Base-by-base conservation (phyloP, 1,140 invertebrate genomes). In the Drosophila chauvacae region DNA sequence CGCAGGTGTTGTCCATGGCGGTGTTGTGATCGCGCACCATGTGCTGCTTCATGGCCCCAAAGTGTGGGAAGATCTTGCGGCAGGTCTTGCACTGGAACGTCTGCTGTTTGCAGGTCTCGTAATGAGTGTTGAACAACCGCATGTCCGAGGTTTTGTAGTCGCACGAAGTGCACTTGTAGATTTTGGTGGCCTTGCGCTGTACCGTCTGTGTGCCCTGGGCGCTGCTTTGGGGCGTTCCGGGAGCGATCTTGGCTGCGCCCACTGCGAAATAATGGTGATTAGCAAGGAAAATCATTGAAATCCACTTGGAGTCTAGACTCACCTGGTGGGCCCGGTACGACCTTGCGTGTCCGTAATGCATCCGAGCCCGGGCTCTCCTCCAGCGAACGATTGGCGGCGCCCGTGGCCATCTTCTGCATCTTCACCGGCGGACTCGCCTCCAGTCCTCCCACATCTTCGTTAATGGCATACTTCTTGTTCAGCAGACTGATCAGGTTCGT, bases 61-160 rank as follows among this genome's bases (percentile, higher is more conserved):
- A 90, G 51, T 91, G 91, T 6, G 91, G 81, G 81, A 92, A 92
- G 33, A 92, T 91, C 63, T 90, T 91, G 57, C 91, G 91, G 48
- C 92, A 92, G 23, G 90, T 91, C 77, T 92, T 92, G 62, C 92
- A 92, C 68, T 91, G 90, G 77, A 91, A 92, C 14, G 91, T 92
- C 77, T 92, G 91, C 73, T 92, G 90, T 56, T 92, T 92, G 80
- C 92, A 93, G 20, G 90, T 91, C 56, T 92, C 92, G 41, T 82
- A 93, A 59, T 93, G 92, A 9, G 91, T 90, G 39, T 92, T 92
- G 48, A 93, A 93, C 11, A 92, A 59, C 47, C 91, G 83, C 85
- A 93, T 92, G 70, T 93, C 92, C 3, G 90, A 91, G 50, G 92
- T 93, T 69, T 93, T 92, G 56, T 92, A 93, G 30, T 93, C 92